These are phyloP conservation scores for Ophion costatus DNA, from an alignment of 2,888 invertebrate genomes.

Conservation along the genomic window DNA sequence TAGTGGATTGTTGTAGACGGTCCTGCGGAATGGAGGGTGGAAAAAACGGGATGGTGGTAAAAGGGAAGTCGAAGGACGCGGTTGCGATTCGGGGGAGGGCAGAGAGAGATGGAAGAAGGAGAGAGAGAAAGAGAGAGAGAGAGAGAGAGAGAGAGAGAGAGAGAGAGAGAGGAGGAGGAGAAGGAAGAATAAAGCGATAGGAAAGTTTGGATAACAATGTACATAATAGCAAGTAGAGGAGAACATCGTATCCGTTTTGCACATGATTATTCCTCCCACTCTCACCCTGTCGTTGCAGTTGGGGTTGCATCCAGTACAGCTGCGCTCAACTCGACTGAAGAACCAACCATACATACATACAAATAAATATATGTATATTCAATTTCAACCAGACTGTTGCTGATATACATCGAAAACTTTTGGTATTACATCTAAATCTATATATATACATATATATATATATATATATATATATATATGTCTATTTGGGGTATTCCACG, in stretches of 20 bases:
- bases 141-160: no score
- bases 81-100: neutral
- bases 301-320: slow-evolving; percentile 22
- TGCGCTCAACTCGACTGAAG: slow-evolving; percentile 37
- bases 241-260: slow-evolving; percentile 42
- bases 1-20: neutral
- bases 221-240: slow-evolving; percentile 8
- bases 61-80: slow-evolving; percentile 3
- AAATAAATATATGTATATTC: neutral
- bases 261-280: slow-evolving; percentile 24
- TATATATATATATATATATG: no score
- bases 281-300: slow-evolving; percentile 34
- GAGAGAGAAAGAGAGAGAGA: no score
- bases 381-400: slow-evolving; percentile 2
- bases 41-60: slow-evolving; percentile 33
- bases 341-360: slow-evolving; percentile 17
- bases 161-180: no score
- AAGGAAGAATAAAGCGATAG: slow-evolving; percentile 27
- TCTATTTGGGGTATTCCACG: no score
- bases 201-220: slow-evolving; percentile 58
- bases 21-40: slow-evolving; percentile 13
- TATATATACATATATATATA: no score
- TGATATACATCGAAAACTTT: slow-evolving; percentile 30
- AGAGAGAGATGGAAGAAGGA: slow-evolving; percentile 14
- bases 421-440: neutral